A percentile compares a stretch with the other conserved stretches of the same genome.
Conservation (phyloP, 2,113 vertebrate species). For the Neolamprologus variostigma region DNA sequence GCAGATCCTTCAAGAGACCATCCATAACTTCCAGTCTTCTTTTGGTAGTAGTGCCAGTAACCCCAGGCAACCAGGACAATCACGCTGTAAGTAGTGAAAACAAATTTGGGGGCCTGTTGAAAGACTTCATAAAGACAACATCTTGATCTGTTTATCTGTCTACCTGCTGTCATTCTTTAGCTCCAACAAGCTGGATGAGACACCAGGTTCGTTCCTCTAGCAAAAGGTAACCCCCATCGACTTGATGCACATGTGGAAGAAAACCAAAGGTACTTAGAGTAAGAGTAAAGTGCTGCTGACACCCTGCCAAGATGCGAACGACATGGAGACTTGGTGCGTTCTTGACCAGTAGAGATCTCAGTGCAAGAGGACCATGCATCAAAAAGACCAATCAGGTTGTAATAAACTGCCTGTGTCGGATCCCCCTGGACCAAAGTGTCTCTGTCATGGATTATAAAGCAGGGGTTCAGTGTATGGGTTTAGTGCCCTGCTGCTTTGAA, state of each 20-base stretch:
- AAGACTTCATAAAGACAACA: neutral
- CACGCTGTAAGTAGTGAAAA: conserved; percentile 75
- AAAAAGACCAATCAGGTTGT: neutral
- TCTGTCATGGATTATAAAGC: neutral
- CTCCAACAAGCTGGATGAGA: conserved; percentile 66
- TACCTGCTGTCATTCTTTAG: conserved; percentile 3
- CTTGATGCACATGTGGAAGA: neutral
- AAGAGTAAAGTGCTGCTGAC: neutral
- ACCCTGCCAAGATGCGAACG: neutral
- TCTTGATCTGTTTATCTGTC: neutral
- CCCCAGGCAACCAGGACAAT: conserved; percentile 76
- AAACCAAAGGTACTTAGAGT: conserved; percentile 5
- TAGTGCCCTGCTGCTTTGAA: neutral
- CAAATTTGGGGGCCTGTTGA: neutral
- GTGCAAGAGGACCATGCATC: neutral
- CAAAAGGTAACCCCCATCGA: conserved; percentile 58
- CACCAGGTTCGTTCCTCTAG: conserved; percentile 64
- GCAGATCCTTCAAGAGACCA: conserved; percentile 96
- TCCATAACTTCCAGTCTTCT: conserved; percentile 97
- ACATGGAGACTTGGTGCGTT: neutral
- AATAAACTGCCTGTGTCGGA: neutral
- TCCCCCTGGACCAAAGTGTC: neutral
- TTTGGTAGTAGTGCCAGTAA: conserved; percentile 98
- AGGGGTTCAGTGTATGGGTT: neutral
- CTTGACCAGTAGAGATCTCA: neutral